Evolutionary conservation across 2,888 invertebrate species (phyloP), one percentile per base, ranked within the genome.

Genomic region (Dioctria linearis): DNA sequence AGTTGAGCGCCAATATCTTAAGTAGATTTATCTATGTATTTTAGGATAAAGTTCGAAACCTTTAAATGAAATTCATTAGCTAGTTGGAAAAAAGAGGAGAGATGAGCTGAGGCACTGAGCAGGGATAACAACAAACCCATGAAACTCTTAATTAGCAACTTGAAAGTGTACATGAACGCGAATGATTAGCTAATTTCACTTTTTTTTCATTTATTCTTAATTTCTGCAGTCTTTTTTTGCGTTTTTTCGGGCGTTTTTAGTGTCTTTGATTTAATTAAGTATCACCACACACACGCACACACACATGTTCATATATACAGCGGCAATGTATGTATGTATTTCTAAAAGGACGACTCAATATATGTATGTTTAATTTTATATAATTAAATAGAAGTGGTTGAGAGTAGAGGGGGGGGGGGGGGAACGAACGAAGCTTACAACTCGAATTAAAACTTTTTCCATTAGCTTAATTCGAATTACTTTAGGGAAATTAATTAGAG

Each of bases 381-480:
- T 5, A 9, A 46, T 46, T 5, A 46, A 5, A 5, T 25, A 59
- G 11, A 59, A 59, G 11, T 25, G n/a, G 25, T n/a, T 42, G 59
- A 59, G 61, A 11, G 43, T 43, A 42, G 37, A 25, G 43, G 25
- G 5, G 59, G 51, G 40, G 4, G 6, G 37, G 54, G 54, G 13
- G 9, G 57, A 5, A 57, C 40, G 57, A 5, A 25, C 11, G 59
- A 25, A 61, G 25, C 59, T 40, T 59, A 59, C 40, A 76, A 73
- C 80, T 80, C 80, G 63, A 82, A 80, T 82, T 82, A 82, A 82
- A 82, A 82, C 80, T 82, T 82, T 82, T 82, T 82, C 82, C 82
- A 82, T 82, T 82, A 82, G 82, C 82, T 80, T 82, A 82, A 82
- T 82, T 80, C 80, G 82, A 82, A 82, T 82, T 82, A 82, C 82